Evolutionary conservation across 2,888 invertebrate genomes (phyloP), one percentile per base, ranked within the genome.

Genomic region (Drosophila ezoana): DNA sequence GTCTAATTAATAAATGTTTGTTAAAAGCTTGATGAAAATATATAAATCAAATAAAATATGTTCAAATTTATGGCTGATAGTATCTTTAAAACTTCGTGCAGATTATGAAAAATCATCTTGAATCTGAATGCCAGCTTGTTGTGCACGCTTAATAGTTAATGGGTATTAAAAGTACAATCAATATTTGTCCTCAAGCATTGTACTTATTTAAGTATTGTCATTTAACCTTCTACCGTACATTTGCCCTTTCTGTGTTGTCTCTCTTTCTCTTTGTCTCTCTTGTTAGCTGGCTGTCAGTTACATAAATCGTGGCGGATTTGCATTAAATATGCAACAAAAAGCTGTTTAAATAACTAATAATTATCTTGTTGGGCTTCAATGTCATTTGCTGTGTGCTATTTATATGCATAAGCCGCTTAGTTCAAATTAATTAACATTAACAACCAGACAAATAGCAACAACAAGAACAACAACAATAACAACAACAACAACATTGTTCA

Each of bases 341-440:
- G 76, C 82, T 81, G 85, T 82, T 87, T 84, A 82, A 84, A 87
- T 84, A 80, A 85, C 85, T 84, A 87, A 84, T 84, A 85, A 87
- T 85, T 84, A 84, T 84, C 82, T 85, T 84, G 85, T 87, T 73
- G 81, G 77, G 79, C 72, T 66, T 83, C 76, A 76, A 76, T 83
- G 81, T 76, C 74, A 76, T 83, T 81, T 65, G 53, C 45, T 57
- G 40, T 57, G 49, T 51, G 45, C 82, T 74, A 82, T 87, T 85
- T 84, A 87, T 84, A 79, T 72, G 72, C 76, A 76, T 85, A 85
- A 85, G 71, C 84, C 35, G 84, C 87, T 85, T 85, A 85, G 83
- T 79, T 79, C 69, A 82, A 85, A 87, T 85, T 87, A 85, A 85
- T 85, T 85, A 85, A 82, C 80, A 85, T 82, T 87, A 87, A 81